A percentile compares a stretch with the other conserved stretches of the same genome.
Conservation (phyloP, 2,888 invertebrate genomes). For the Argyresthia goedartella region DNA sequence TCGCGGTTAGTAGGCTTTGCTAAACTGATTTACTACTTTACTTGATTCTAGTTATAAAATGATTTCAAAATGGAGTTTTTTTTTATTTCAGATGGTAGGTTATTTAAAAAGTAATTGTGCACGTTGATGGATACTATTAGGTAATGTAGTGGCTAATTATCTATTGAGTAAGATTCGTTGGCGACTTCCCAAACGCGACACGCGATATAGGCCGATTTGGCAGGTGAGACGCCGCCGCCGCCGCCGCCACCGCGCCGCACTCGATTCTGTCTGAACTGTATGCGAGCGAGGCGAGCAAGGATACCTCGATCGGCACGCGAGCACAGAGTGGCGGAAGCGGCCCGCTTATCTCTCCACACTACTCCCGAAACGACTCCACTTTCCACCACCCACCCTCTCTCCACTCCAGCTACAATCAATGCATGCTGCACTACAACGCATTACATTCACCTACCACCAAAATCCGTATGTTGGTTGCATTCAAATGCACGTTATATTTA, state of each 20-base stretch:
- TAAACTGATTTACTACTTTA: too few species aligned
- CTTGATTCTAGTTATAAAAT: too few species aligned
- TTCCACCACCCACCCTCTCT: neutral
- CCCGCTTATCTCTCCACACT: constrained; percentile 21
- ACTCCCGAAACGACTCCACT: constrained; percentile 2
- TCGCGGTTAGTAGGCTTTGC: too few species aligned
- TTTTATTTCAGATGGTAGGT: too few species aligned
- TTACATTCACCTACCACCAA: constrained; percentile 1
- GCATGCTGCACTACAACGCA: neutral
- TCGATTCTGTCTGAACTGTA: constrained; percentile 18
- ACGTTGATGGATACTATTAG: constrained; percentile 1
- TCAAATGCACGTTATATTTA: neutral
- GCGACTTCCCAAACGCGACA: constrained; percentile 32
- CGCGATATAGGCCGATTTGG: constrained; percentile 31
- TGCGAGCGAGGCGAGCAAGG: constrained; percentile 18
- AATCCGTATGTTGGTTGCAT: neutral
- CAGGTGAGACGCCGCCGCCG: constrained; percentile 24
- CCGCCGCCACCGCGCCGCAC: too few species aligned
- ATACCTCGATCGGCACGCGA: constrained; percentile 16
- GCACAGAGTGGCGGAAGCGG: constrained; percentile 18
- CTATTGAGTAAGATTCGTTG: constrained; percentile 15
- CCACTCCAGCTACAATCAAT: neutral
- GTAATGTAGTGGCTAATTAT: neutral
- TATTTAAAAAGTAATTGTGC: too few species aligned
- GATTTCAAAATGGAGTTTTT: too few species aligned